Percentiles rank a stretch among this genome's conserved stretches.
phyloP scores from a whole-genome alignment of 2,888 invertebrate species.

The Punctoribates punctum region DNA sequence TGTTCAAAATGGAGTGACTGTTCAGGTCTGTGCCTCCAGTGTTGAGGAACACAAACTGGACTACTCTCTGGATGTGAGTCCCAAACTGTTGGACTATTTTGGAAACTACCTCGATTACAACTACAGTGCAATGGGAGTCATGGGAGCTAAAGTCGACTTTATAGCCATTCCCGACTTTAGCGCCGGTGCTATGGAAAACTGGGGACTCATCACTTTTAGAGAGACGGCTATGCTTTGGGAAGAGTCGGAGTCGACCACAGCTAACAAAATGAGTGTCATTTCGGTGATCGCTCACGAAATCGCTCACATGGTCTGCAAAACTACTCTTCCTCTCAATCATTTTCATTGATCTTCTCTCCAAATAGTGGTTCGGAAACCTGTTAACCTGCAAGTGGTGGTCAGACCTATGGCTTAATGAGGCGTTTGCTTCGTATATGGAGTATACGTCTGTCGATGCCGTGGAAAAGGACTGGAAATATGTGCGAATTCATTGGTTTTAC shows the following conservation, averaged over 20 bases:
- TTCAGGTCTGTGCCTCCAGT: slow-evolving; percentile 72
- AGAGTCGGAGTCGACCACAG: slow-evolving; percentile 66
- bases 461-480: slow-evolving; percentile 33
- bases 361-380: slow-evolving; percentile 57
- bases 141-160: slow-evolving; percentile 72
- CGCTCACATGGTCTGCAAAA: slow-evolving; percentile 64
- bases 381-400: slow-evolving; percentile 74
- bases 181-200: slow-evolving; percentile 87
- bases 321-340: not conserved
- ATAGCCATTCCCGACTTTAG: slow-evolving; percentile 82
- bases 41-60: slow-evolving; percentile 64
- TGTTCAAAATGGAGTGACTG: too few relatives aligned
- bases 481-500: not conserved
- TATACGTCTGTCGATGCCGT: slow-evolving; percentile 62
- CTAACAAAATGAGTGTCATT: slow-evolving; percentile 72
- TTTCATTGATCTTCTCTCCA: not conserved
- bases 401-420: slow-evolving; percentile 83
- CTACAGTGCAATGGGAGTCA: too few relatives aligned
- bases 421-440: slow-evolving; percentile 85
- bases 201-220: slow-evolving; percentile 88
- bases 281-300: slow-evolving; percentile 85
- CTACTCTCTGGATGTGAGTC: slow-evolving; percentile 72
- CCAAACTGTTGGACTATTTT: slow-evolving; percentile 61
- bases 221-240: slow-evolving; percentile 73
- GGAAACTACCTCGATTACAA: slow-evolving; percentile 52